Conservation (phyloP, 2,113 vertebrate species). For the Porphyrio hochstetteri region DNA sequence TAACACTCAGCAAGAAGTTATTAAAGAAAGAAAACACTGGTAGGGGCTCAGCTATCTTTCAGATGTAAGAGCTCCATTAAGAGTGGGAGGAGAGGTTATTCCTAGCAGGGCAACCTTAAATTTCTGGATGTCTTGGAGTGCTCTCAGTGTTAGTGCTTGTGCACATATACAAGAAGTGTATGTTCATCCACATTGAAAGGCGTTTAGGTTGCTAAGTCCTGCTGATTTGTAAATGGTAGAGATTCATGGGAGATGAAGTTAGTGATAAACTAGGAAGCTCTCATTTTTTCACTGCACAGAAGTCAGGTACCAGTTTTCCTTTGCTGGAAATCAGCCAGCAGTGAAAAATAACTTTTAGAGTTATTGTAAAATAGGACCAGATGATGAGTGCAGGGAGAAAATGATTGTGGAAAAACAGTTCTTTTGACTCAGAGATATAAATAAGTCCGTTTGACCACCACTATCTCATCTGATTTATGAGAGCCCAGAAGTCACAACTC, state of each 20-base stretch:
- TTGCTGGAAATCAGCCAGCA: background rate
- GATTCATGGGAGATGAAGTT: background rate
- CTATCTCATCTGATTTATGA: conserved; percentile 41
- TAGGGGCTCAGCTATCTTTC: background rate
- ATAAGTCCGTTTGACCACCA: conserved; percentile 1
- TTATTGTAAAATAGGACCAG: background rate
- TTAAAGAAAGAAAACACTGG: background rate
- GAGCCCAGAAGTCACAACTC: conserved; percentile 13
- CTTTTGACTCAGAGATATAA: background rate
- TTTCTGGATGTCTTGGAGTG: background rate
- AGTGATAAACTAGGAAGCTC: background rate
- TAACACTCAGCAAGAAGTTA: background rate
- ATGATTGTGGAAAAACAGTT: background rate
- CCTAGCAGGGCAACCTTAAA: background rate
- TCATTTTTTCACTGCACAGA: background rate
- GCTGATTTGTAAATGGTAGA: background rate
- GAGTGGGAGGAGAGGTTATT: background rate
- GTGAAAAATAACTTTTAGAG: background rate
- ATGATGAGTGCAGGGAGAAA: background rate
- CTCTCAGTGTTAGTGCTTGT: background rate
- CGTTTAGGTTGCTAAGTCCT: background rate
- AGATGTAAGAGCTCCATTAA: background rate
- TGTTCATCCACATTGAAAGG: background rate
- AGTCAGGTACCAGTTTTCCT: background rate
- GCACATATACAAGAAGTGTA: background rate